Conservation (phyloP, 2,888 invertebrate genomes). For the Cyrtodaria siliqua region DNA sequence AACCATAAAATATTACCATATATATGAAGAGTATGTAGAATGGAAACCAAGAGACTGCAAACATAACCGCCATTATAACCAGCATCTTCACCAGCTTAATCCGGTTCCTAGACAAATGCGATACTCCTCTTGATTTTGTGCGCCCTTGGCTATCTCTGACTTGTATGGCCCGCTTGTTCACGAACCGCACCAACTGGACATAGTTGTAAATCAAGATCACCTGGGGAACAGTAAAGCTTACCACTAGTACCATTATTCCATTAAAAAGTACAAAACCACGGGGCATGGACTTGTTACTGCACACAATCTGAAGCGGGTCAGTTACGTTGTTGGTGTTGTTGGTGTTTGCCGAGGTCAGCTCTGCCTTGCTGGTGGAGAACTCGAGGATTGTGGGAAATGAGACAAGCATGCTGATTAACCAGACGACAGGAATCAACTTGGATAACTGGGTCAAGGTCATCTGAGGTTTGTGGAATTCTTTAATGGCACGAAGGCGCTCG, state of each 20-base stretch:
- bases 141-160: no score
- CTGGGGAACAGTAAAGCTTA: slow-evolving; percentile 69
- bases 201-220: slow-evolving; percentile 52
- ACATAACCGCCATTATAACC: slow-evolving; percentile 69
- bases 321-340: slow-evolving; percentile 12
- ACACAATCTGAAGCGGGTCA: slow-evolving; percentile 31
- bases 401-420: slow-evolving; percentile 46
- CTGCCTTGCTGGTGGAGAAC: slow-evolving; percentile 35
- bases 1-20: slow-evolving; percentile 74
- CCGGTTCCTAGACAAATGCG: slow-evolving; percentile 47
- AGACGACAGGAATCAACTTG: slow-evolving; percentile 43
- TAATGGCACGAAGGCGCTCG: slow-evolving; percentile 64
- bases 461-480: slow-evolving; percentile 39
- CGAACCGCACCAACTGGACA: slow-evolving; percentile 37
- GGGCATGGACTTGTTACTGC: slow-evolving; percentile 42
- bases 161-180: slow-evolving; percentile 37
- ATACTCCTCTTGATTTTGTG: neutral
- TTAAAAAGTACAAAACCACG: slow-evolving; percentile 38
- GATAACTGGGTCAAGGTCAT: slow-evolving; percentile 38
- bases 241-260: slow-evolving; percentile 59
- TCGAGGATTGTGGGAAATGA: slow-evolving; percentile 59
- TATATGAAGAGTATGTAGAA: slow-evolving; percentile 70
- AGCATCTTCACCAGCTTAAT: slow-evolving; percentile 73
- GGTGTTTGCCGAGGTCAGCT: neutral
- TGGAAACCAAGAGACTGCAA: slow-evolving; percentile 74